phyloP scores from a whole-genome alignment of 2,888 invertebrate genomes.

The Tetranychus piercei region DNA sequence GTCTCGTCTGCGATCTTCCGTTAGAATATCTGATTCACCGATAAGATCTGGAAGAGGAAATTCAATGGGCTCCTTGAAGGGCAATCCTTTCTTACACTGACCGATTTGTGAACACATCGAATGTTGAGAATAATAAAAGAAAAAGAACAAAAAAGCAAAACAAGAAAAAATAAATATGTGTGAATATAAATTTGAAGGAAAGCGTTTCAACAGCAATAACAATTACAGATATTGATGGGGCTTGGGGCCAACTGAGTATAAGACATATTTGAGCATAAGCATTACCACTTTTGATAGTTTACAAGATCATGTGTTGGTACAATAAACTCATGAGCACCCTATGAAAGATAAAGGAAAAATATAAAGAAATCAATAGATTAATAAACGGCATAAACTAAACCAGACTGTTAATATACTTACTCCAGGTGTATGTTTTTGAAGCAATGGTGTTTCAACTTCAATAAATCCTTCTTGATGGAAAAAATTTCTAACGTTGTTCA shows the following conservation, averaged over 20 bases:
- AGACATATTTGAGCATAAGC: no score
- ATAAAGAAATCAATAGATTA: background rate
- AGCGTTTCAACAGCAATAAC: no score
- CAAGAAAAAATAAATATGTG: background rate
- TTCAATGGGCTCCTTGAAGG: slow-evolving; percentile 3
- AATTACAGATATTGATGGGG: no score
- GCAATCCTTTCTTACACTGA: background rate
- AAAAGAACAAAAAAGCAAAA: background rate
- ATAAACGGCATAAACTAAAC: background rate
- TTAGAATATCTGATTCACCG: slow-evolving; percentile 70
- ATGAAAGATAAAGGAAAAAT: slow-evolving; percentile 25
- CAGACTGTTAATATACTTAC: slow-evolving; percentile 37
- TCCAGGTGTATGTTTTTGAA: slow-evolving; percentile 83
- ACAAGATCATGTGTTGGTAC: slow-evolving; percentile 61
- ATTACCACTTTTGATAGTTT: no score
- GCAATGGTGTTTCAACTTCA: slow-evolving; percentile 90
- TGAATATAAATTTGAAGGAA: no score
- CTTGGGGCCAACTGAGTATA: no score
- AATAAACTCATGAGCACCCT: slow-evolving; percentile 91
- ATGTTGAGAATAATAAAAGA: no score
- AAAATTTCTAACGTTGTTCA: slow-evolving; percentile 70
- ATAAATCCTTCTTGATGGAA: slow-evolving; percentile 64
- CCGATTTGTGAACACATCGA: background rate
- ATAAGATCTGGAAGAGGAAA: slow-evolving; percentile 57
- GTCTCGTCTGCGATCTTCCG: slow-evolving; percentile 61